A percentile compares a stretch with the other conserved stretches of the same genome.
phyloP scores from a whole-genome alignment of 2,113 vertebrate species.

The Rhineura floridana region DNA sequence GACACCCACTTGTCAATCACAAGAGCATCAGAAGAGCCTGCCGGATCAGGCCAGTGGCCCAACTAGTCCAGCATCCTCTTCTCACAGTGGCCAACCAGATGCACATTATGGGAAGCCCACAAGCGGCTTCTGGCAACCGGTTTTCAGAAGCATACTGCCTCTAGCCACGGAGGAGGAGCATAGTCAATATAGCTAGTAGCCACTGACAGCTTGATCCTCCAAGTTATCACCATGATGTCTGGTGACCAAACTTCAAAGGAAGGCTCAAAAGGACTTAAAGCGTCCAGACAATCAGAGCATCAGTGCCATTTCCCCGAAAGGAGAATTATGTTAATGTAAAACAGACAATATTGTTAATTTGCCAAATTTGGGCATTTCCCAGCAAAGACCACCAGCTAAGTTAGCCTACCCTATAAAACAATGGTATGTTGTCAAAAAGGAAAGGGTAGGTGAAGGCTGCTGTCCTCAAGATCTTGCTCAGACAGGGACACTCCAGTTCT shows the following conservation, averaged over 20 bases:
- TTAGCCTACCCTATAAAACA: conserved; percentile 79
- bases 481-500: conserved; percentile 78
- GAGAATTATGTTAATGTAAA: no score
- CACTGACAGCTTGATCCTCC: no score
- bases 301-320: neutral
- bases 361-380: neutral
- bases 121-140: no score
- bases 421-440: conserved; percentile 81
- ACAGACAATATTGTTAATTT: no score
- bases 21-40: neutral
- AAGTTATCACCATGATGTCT: no score
- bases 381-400: neutral
- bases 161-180: no score
- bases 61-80: no score
- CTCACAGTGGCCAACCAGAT: no score
- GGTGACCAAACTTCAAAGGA: neutral
- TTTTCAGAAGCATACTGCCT: no score
- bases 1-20: no score
- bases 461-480: conserved; percentile 78
- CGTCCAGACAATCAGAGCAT: neutral
- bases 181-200: no score
- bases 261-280: neutral
- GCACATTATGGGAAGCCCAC: no score
- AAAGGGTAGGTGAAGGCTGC: conserved; percentile 82
- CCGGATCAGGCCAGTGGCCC: neutral